Evolutionary conservation across 2,797 vertebrate species (phyloP).

Genomic region (Lepilemur septentrionalis): DNA sequence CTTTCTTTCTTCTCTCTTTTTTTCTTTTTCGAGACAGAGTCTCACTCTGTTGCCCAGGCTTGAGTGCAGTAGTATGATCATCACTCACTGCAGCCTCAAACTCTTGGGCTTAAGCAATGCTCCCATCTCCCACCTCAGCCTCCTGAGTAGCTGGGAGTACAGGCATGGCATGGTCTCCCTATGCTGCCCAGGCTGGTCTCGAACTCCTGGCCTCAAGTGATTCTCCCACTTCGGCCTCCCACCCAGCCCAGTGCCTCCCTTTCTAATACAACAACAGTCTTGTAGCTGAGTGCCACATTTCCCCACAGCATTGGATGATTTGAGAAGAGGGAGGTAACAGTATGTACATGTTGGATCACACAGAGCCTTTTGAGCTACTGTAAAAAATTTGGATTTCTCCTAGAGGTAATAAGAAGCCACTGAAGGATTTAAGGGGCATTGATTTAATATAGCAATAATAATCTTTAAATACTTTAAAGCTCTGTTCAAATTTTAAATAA

Average conservation of each 20-base stretch:
- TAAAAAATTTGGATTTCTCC: neutral
- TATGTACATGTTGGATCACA: neutral
- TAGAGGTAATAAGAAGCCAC: neutral
- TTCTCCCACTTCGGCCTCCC: neutral
- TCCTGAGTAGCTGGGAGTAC: neutral
- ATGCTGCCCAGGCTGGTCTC: neutral
- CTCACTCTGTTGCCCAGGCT: neutral
- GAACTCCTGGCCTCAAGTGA: neutral
- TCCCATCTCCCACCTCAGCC: neutral
- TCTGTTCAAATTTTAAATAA: constrained; percentile 1
- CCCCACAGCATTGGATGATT: neutral
- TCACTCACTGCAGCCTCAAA: neutral
- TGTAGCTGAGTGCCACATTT: neutral
- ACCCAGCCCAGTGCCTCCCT: neutral
- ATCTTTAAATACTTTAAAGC: neutral
- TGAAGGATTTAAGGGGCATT: neutral
- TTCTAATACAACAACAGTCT: neutral
- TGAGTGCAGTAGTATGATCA: neutral
- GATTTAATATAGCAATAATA: neutral
- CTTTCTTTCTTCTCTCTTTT: neutral
- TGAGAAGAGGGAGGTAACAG: neutral
- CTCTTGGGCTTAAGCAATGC: neutral
- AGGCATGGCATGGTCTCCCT: neutral
- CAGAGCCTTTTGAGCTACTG: neutral
- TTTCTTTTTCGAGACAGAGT: neutral